phyloP scores from a whole-genome alignment of 2,113 vertebrate genomes.

The Tragelaphus strepsiceros region DNA sequence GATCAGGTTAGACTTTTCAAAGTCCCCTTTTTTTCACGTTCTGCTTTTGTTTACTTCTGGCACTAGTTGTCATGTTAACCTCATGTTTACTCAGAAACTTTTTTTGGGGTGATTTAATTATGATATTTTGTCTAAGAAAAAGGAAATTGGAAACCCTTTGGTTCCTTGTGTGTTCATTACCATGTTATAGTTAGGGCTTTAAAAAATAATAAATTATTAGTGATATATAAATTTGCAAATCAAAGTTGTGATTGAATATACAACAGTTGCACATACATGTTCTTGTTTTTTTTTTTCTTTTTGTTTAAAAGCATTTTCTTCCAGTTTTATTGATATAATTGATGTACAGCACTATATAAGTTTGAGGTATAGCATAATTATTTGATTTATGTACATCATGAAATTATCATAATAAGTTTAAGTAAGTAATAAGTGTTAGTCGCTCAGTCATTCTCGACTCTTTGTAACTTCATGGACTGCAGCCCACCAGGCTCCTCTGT shows the following conservation, averaged over 20 bases:
- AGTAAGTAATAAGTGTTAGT: not conserved
- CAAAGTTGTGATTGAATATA: not conserved
- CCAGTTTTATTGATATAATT: not conserved
- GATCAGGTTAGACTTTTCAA: conserved; percentile 22
- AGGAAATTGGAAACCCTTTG: not conserved
- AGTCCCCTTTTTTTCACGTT: not conserved
- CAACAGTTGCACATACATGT: not conserved
- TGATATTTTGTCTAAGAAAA: not conserved
- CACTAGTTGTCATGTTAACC: not conserved
- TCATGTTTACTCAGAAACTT: not conserved
- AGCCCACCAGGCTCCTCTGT: not conserved
- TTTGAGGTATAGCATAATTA: not conserved
- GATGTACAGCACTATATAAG: not conserved
- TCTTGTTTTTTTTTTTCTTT: not conserved
- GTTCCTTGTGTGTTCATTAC: not conserved
- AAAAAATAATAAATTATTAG: not conserved
- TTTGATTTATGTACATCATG: not conserved
- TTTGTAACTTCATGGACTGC: not conserved
- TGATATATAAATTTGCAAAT: not conserved
- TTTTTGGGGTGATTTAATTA: not conserved
- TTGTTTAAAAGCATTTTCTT: not conserved
- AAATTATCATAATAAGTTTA: not conserved
- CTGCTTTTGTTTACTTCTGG: conserved; percentile 18
- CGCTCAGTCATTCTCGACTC: not conserved
- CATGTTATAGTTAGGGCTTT: not conserved